phyloP scores from a whole-genome alignment of 2,888 invertebrate genomes.

The Syrphus vitripennis region DNA sequence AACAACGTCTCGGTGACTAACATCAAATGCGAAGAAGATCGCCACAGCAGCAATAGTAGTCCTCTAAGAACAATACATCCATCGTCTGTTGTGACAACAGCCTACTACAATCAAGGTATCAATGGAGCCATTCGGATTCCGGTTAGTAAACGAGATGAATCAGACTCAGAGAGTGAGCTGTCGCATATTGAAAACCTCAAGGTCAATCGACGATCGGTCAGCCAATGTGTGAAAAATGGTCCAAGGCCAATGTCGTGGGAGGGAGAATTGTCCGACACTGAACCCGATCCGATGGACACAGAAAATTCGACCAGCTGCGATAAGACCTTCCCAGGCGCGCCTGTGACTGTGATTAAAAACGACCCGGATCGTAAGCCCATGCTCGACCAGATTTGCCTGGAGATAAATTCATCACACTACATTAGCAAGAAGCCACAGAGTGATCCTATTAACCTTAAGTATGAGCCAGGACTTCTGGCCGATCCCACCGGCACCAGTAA shows the following conservation, averaged over 20 bases:
- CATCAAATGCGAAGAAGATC: slow-evolving; percentile 84
- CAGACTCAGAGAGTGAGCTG: slow-evolving; percentile 80
- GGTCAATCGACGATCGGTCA: slow-evolving; percentile 83
- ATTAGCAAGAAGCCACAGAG: slow-evolving; percentile 74
- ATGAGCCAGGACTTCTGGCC: slow-evolving; percentile 76
- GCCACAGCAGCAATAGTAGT: slow-evolving; percentile 35
- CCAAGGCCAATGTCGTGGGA: slow-evolving; percentile 97
- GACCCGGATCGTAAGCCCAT: slow-evolving; percentile 76
- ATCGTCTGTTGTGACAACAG: slow-evolving; percentile 74
- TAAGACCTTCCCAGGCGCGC: slow-evolving; percentile 33
- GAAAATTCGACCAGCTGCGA: slow-evolving; percentile 76
- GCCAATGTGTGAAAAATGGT: slow-evolving; percentile 79
- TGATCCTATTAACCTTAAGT: slow-evolving; percentile 80
- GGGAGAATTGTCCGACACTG: slow-evolving; percentile 93
- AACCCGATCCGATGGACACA: slow-evolving; percentile 82
- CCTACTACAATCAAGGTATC: slow-evolving; percentile 76
- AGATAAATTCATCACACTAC: slow-evolving; percentile 72
- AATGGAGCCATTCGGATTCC: slow-evolving; percentile 75
- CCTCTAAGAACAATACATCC: slow-evolving; percentile 73
- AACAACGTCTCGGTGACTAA: slow-evolving; percentile 90
- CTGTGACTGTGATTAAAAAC: slow-evolving; percentile 76
- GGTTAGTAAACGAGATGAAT: slow-evolving; percentile 78
- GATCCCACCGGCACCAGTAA: slow-evolving; percentile 78
- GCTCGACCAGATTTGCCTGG: slow-evolving; percentile 76
- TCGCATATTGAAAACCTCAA: slow-evolving; percentile 80